Evolutionary conservation across 2,888 invertebrate species (phyloP).

Genomic region (Dione vanillae): DNA sequence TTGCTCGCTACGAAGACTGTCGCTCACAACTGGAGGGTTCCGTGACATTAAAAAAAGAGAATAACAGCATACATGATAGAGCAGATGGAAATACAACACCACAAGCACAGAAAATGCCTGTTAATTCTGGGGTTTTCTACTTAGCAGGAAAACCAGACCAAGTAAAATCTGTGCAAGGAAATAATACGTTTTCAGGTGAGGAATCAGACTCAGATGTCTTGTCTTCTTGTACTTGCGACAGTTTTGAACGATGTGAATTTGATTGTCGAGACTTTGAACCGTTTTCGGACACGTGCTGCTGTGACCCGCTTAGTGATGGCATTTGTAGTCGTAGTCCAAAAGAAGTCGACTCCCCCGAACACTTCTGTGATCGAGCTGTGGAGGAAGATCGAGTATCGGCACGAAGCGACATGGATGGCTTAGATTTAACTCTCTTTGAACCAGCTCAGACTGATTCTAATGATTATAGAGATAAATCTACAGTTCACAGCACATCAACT

Average conservation of each 20-base stretch:
- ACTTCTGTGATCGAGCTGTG: constrained; percentile 69
- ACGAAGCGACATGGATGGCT: constrained; percentile 86
- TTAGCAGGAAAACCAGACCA: constrained; percentile 68
- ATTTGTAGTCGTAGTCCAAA: constrained; percentile 80
- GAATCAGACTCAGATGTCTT: constrained; percentile 80
- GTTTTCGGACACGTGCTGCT: constrained; percentile 86
- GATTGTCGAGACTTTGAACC: constrained; percentile 85
- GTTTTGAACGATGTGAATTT: constrained; percentile 84
- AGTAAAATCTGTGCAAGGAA: constrained; percentile 59
- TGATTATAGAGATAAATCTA: constrained; percentile 55
- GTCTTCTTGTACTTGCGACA: constrained; percentile 82
- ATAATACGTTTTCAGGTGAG: constrained; percentile 70
- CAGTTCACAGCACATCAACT: constrained; percentile 55
- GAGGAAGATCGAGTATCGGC: constrained; percentile 77
- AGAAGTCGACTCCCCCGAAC: constrained; percentile 78
- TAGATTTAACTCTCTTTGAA: constrained; percentile 87
- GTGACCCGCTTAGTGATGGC: constrained; percentile 79
- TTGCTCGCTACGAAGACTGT: constrained; percentile 78
- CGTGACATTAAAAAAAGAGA: constrained; percentile 59
- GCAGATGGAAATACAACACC: constrained; percentile 60
- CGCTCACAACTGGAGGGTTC: constrained; percentile 68
- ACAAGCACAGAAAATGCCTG: constrained; percentile 79
- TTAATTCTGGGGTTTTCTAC: constrained; percentile 75
- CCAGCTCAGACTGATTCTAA: constrained; percentile 77
- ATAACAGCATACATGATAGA: constrained; percentile 54